Base-by-base conservation (phyloP, 2,888 invertebrate species). In the Incurvaria masculella region DNA sequence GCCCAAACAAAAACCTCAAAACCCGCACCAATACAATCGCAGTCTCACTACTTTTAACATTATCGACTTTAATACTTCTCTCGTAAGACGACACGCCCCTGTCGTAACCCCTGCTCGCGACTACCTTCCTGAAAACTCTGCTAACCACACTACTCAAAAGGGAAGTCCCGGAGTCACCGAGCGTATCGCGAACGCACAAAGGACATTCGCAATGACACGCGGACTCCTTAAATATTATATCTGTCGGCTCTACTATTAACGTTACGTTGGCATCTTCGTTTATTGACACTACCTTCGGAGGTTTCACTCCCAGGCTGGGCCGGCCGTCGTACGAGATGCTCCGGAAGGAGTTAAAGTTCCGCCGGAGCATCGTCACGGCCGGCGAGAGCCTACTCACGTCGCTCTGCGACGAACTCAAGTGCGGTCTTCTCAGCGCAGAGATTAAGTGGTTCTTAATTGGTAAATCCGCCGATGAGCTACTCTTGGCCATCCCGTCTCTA, bases 1-100 rank as follows among this genome's bases (percentile, higher is more conserved):
- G 62, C 49, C 76, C 78, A 52, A 79, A 57, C 61, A 79, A 59
- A 57, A 78, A 61, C 58, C 75, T 75, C 52, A 79, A 53, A 48
- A 72, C 62, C 55, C 73, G 65, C 59, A 72, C 63, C 51, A 76
- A 51, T 60, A 73, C 72, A 49, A 56, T 65, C 53, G 65, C 71
- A 72, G 74, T 74, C 61, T 74, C 75, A 41, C 59, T 62, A 17
- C 71, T 69, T 39, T 62, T 65, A 47, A 63, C 51, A 58, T 69
- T 70, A 56, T 68, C 72, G 59, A 6, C 14, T 8, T 4, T n/a
- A 21, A 21, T 18, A 10, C 4, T 69, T 70, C 49, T 71, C 71
- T 74, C 73, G 65, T 65, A 67, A 59, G 59, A 68, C 16, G 60
- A 60, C 57, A 67, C 62, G 51, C 66, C 67, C 55, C 65, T 71